These are phyloP conservation scores for Semnornis frantzii DNA, from an alignment of 2,113 vertebrate genomes.

Conservation along the genomic window DNA sequence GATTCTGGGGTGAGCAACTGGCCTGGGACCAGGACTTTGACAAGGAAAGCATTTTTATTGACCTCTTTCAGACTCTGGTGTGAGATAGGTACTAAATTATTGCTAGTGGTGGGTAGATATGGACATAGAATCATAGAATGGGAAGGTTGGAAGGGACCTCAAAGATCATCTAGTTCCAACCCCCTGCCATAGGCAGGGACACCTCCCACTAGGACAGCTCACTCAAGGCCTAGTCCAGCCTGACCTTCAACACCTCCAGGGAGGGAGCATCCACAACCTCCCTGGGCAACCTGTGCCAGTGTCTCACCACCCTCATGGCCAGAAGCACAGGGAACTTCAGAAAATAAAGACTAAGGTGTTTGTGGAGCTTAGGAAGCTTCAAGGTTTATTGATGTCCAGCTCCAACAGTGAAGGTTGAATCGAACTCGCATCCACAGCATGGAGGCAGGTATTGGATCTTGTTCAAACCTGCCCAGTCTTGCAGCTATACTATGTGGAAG, in stretches of 20 bases:
- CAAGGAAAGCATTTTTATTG: neutral
- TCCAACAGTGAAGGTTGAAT: neutral
- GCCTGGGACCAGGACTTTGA: neutral
- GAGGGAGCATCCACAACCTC: no score
- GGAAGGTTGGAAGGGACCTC: no score
- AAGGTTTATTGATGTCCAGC: neutral
- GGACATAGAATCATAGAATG: no score
- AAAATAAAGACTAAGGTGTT: neutral
- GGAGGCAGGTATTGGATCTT: neutral
- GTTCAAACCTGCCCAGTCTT: neutral
- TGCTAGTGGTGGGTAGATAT: neutral
- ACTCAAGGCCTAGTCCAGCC: no score
- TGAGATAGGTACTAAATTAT: neutral
- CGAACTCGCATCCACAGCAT: neutral
- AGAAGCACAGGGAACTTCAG: neutral
- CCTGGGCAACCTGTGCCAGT: no score
- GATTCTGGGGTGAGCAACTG: neutral
- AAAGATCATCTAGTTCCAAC: no score
- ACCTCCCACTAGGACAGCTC: no score
- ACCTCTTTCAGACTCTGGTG: neutral
- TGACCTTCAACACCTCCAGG: no score
- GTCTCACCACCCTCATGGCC: no score
- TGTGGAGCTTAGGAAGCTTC: neutral
- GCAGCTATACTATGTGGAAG: neutral
- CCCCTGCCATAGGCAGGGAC: no score